Evolutionary conservation across 2,113 vertebrate genomes (phyloP).

Genomic region (Chrysochloris asiatica): DNA sequence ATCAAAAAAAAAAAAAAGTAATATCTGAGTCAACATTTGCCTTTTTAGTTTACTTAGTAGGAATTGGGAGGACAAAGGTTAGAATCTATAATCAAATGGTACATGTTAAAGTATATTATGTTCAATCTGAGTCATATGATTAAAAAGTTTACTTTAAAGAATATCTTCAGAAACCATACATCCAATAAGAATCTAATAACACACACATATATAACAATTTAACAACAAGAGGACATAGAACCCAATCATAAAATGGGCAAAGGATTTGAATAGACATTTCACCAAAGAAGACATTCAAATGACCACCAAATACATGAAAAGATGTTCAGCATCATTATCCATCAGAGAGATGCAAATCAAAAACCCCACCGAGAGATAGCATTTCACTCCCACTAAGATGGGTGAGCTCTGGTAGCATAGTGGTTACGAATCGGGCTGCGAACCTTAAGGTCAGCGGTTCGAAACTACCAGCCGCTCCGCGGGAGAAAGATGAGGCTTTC

Average conservation of each 20-base stretch:
- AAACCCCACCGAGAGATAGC: neutral
- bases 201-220: neutral
- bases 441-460: too few species aligned
- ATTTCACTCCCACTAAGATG: neutral
- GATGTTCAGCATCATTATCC: neutral
- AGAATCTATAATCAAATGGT: conserved; percentile 10
- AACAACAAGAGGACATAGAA: neutral
- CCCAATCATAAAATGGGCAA: neutral
- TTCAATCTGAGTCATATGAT: neutral
- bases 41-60: conserved; percentile 28
- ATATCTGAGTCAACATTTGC: neutral
- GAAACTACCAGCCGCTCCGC: too few species aligned
- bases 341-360: neutral
- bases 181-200: neutral
- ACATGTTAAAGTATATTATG: neutral
- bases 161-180: neutral
- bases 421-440: too few species aligned
- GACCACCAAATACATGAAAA: neutral
- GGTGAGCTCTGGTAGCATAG: too few species aligned
- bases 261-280: neutral
- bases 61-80: conserved; percentile 29
- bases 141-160: neutral
- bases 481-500: too few species aligned
- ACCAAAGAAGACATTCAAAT: neutral
- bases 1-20: too few species aligned